Percentiles rank a stretch among this genome's conserved stretches.
Evolutionary conservation across 2,113 vertebrate genomes (phyloP).

Genomic region (Tenrec ecaudatus): DNA sequence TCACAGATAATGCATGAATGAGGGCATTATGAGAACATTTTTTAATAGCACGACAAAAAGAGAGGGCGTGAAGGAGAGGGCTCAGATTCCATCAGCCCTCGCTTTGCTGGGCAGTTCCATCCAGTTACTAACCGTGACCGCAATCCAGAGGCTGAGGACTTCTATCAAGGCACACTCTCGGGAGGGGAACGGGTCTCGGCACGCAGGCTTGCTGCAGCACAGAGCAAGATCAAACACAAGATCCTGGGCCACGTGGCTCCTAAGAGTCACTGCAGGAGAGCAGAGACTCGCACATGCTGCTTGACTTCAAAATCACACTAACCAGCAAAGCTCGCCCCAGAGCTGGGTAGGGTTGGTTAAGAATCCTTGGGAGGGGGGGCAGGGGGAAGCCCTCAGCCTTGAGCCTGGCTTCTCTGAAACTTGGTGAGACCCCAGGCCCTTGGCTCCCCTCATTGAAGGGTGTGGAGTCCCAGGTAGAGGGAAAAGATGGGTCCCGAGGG

Average conservation of each 20-base stretch:
- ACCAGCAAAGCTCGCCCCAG: not conserved
- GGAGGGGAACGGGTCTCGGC: conserved; percentile 51
- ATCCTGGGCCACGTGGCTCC: not conserved
- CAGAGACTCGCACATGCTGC: not conserved
- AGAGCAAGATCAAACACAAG: conserved; percentile 41
- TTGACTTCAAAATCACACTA: conserved; percentile 2
- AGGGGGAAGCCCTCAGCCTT: not conserved
- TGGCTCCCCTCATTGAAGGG: not conserved
- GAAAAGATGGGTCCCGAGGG: conserved; percentile 67
- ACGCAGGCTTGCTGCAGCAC: not conserved
- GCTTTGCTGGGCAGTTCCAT: not conserved
- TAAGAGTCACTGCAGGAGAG: not conserved
- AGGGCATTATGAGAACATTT: not conserved
- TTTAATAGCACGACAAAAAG: not conserved
- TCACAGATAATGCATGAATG: conserved; percentile 1
- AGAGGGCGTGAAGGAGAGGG: not conserved
- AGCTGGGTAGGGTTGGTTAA: not conserved
- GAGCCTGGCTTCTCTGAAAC: not conserved
- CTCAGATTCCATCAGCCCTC: conserved; percentile 30
- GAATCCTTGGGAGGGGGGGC: not conserved
- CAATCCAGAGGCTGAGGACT: conserved; percentile 24
- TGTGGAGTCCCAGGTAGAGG: conserved; percentile 51
- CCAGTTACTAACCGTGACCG: not conserved
- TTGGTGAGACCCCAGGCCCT: not conserved
- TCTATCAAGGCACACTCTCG: not conserved